These are phyloP conservation scores for Apamea crenata DNA, from an alignment of 2,888 invertebrate genomes.

Conservation along the genomic window DNA sequence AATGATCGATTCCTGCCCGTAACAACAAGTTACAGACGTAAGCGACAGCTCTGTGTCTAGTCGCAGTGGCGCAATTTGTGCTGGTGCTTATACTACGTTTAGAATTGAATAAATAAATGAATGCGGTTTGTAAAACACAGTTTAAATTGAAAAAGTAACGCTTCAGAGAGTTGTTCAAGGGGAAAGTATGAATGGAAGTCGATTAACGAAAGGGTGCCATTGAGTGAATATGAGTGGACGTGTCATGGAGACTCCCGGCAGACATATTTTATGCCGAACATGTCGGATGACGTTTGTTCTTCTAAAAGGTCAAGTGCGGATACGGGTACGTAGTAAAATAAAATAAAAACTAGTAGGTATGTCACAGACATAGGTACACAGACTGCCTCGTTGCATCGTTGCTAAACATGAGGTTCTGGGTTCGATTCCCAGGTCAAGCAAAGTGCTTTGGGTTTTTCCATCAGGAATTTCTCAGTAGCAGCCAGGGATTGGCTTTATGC, in stretches of 20 bases:
- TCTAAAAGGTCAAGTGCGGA: conserved; percentile 40
- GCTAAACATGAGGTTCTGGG: neutral
- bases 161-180: conserved; percentile 10
- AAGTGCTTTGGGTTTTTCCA: neutral
- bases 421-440: neutral
- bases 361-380: neutral
- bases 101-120: neutral
- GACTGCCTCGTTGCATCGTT: neutral
- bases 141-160: conserved; percentile 12
- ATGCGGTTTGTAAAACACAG: neutral
- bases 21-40: neutral
- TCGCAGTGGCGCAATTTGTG: neutral
- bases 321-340: neutral
- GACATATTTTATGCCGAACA: conserved; percentile 18
- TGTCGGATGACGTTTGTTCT: conserved; percentile 33
- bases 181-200: conserved; percentile 34
- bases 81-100: neutral
- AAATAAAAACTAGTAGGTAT: neutral
- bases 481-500: neutral
- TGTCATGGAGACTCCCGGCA: conserved; percentile 1
- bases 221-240: conserved; percentile 30
- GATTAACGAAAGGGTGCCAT: conserved; percentile 44
- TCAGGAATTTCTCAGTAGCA: neutral
- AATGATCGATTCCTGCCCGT: neutral
- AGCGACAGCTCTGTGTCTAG: neutral